Conservation (phyloP, 2,888 invertebrate species). For the Philopedon plagiatum region DNA sequence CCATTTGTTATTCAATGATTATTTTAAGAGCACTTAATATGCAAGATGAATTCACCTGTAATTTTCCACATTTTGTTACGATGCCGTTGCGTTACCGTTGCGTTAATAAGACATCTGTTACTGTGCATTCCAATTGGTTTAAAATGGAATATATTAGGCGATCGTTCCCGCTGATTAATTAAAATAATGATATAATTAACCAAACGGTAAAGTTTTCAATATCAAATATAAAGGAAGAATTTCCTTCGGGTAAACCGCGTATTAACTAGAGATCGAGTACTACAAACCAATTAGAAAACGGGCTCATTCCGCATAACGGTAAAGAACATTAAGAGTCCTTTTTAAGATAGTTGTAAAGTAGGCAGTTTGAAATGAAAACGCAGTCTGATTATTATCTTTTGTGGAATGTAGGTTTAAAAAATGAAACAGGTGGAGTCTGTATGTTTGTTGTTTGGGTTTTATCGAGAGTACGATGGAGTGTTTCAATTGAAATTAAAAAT, state of each 20-base stretch:
- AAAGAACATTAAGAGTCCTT: slow-evolving; percentile 38
- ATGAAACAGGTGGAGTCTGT: too few species aligned
- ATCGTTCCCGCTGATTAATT: not conserved
- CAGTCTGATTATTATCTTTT: slow-evolving; percentile 26
- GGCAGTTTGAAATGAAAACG: slow-evolving; percentile 40
- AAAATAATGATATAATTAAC: not conserved
- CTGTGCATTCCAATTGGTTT: not conserved
- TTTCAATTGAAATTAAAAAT: too few species aligned
- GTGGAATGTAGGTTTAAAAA: slow-evolving; percentile 19
- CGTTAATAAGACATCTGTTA: not conserved
- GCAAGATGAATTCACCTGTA: too few species aligned
- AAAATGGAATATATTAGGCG: too few species aligned
- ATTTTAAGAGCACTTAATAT: not conserved
- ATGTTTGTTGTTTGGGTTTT: too few species aligned
- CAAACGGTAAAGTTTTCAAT: not conserved
- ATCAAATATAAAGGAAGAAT: not conserved
- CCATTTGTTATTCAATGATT: too few species aligned
- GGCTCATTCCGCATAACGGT: slow-evolving; percentile 42
- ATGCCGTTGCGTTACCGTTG: too few species aligned
- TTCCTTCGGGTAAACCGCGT: slow-evolving; percentile 3
- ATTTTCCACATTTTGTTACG: too few species aligned
- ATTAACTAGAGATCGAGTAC: slow-evolving; percentile 36
- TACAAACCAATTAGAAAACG: slow-evolving; percentile 45
- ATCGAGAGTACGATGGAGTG: too few species aligned
- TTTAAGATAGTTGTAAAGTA: slow-evolving; percentile 32